Evolutionary conservation across 2,113 vertebrate species (phyloP).

Genomic region (Zosterops pallidus): DNA sequence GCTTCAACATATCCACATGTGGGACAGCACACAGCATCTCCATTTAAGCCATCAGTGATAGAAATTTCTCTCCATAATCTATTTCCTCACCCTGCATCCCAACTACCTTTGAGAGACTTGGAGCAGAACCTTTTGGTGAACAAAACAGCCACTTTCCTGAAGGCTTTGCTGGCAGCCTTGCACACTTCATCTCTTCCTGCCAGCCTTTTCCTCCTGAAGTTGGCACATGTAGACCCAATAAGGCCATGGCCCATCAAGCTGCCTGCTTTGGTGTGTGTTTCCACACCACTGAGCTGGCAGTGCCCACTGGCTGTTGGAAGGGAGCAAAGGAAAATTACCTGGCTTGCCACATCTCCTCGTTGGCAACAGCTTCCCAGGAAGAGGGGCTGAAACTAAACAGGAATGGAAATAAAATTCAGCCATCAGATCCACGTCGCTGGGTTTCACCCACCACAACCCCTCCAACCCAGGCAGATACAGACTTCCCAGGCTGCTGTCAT

Average conservation of each 20-base stretch:
- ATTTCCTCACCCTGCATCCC: background rate
- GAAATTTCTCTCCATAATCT: background rate
- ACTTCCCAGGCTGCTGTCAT: background rate
- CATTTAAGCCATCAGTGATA: background rate
- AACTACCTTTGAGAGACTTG: background rate
- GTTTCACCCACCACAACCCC: background rate
- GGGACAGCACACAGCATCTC: background rate
- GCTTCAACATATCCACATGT: rapidly evolving
- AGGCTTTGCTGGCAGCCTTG: background rate
- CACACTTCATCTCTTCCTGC: background rate
- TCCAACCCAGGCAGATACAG: background rate
- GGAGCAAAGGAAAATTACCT: conserved; percentile 78
- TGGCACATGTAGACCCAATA: background rate
- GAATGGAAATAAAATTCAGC: conserved; percentile 17
- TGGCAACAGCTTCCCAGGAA: conserved; percentile 95
- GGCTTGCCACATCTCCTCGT: conserved; percentile 99
- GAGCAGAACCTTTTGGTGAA: background rate
- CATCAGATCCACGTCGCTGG: background rate
- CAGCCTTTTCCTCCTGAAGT: background rate
- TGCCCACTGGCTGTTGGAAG: background rate
- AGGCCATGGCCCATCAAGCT: background rate
- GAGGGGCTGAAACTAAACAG: conserved; percentile 84
- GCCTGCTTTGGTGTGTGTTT: background rate
- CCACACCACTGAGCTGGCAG: background rate
- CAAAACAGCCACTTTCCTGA: background rate